phyloP scores from a whole-genome alignment of 2,888 invertebrate genomes.

The Euplagia quadripunctaria region DNA sequence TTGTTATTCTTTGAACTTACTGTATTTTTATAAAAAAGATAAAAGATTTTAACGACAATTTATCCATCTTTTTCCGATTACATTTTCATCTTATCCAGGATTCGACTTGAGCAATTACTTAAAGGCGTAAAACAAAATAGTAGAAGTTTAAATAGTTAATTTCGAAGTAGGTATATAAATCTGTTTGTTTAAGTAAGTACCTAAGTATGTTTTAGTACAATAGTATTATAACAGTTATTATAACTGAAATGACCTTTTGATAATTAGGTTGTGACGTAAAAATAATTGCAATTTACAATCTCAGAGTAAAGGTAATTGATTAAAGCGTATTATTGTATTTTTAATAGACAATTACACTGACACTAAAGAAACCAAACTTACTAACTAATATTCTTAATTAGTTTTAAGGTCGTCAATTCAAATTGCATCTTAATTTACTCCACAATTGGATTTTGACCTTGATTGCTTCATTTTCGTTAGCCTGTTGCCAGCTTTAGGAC shows the following conservation, averaged over 20 bases:
- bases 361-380: not conserved
- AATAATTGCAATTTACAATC: slow-evolving; percentile 10
- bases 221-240: not conserved
- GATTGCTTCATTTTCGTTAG: no score
- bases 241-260: not conserved
- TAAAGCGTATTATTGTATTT: not conserved
- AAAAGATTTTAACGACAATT: not conserved
- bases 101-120: not conserved
- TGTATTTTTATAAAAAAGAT: no score
- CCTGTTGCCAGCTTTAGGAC: no score
- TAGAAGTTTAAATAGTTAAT: no score
- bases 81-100: not conserved
- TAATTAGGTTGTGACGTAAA: not conserved
- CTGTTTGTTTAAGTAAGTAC: not conserved
- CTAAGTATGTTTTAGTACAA: not conserved
- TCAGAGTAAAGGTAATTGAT: slow-evolving; percentile 1
- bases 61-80: not conserved
- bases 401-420: no score
- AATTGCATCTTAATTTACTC: no score
- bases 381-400: not conserved
- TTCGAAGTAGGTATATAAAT: not conserved
- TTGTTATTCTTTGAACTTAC: no score
- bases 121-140: not conserved
- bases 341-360: not conserved
- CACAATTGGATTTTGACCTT: no score